Base-by-base conservation (phyloP, 2,888 invertebrate species). In the Deroplatys truncata region DNA sequence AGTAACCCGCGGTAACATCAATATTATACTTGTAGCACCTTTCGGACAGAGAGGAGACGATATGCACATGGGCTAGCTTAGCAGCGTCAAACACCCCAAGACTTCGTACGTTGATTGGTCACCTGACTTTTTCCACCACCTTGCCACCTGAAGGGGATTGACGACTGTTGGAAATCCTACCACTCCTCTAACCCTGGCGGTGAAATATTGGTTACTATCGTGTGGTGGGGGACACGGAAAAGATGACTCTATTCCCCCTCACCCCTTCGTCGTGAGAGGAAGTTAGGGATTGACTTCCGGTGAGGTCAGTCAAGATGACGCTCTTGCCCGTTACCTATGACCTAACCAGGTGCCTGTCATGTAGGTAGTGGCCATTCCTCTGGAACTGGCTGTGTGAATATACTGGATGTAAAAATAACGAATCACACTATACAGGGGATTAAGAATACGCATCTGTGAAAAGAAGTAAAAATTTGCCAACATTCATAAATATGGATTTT, bases 61-160 rank as follows among this genome's bases (percentile, higher is more conserved):
- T 13, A 43, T 43, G 43, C 43, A 43, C 43, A 72, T 25, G 16
- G 56, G 20, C 56, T 72, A 72, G 56, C 56, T 72, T 25, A 72
- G 20, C 56, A 20, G 25, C 56, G 56, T 72, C 25, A 72, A 43
- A 72, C 56, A 72, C 56, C 25, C 56, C 56, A 13, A 72, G 56
- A 72, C 49, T 28, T 28, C 82, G 85, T 43, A 35, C 85, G 35
- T 25, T 88, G 88, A 90, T 90, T 90, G 90, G 90, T 90, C 88
- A 90, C 88, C 90, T 88, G 89, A 88, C 35, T 85, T 89, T 72
- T 89, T 86, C 86, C 86, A 86, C 86, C 86, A 28, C 86, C 86
- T 29, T 72, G 28, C 56, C 56, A 72, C 43, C 28, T 82, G 29
- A 86, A 82, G 49, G 86, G 85, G 72, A 20, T 82, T 49, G 86